A percentile compares a stretch with the other conserved stretches of the same genome.
phyloP scores from a whole-genome alignment of 2,113 vertebrate genomes.

The Ia io region DNA sequence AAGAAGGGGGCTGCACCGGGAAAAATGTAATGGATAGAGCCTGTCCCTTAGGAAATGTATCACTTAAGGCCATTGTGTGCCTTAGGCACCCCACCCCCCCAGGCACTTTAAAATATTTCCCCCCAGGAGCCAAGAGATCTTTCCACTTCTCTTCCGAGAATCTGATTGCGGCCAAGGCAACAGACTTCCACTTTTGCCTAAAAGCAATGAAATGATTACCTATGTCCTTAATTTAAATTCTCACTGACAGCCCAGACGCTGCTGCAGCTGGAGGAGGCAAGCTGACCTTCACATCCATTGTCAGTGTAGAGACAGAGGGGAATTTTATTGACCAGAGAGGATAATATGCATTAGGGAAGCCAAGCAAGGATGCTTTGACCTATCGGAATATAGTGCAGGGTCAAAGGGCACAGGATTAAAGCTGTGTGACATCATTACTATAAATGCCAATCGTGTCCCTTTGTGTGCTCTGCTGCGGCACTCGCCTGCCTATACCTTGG shows the following conservation, averaged over 20 bases:
- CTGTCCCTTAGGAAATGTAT: conserved; percentile 36
- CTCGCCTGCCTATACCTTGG: background rate
- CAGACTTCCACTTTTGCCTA: conserved; percentile 63
- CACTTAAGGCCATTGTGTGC: background rate
- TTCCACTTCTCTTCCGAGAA: conserved; percentile 40
- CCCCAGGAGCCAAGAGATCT: conserved; percentile 7
- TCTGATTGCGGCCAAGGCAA: conserved; percentile 44
- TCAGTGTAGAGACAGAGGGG: conserved; percentile 46
- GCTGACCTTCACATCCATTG: conserved; percentile 66
- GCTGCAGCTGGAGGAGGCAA: conserved; percentile 47
- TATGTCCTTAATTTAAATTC: conserved; percentile 73
- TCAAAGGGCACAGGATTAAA: conserved; percentile 64
- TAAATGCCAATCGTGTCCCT: conserved; percentile 61
- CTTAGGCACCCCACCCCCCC: background rate
- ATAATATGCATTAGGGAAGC: conserved; percentile 73
- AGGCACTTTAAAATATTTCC: conserved; percentile 51
- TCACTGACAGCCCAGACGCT: conserved; percentile 38
- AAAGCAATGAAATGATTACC: conserved; percentile 74
- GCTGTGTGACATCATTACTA: background rate
- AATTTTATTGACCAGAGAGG: conserved; percentile 74
- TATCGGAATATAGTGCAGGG: conserved; percentile 66
- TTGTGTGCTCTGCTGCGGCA: background rate
- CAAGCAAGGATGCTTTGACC: conserved; percentile 66
- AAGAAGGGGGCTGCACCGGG: background rate
- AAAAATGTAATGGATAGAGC: background rate